Conservation (phyloP, 2,113 vertebrate species). For the Microtus oregoni region DNA sequence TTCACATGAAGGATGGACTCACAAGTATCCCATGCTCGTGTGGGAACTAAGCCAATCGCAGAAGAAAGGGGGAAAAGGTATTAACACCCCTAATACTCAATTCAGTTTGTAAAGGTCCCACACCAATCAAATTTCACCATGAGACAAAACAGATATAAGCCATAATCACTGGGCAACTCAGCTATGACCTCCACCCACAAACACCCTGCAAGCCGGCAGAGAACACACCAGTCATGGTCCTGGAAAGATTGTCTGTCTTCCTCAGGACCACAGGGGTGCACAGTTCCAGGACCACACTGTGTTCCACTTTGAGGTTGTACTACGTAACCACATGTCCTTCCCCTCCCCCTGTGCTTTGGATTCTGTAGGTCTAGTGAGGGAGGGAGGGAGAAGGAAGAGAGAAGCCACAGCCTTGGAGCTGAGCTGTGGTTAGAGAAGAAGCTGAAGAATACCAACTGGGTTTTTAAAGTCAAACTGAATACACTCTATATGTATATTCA, state of each 20-base stretch:
- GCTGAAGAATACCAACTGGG: background rate
- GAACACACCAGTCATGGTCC: background rate
- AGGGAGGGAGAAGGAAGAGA: background rate
- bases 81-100: background rate
- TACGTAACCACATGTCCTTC: fast-evolving
- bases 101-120: background rate
- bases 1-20: background rate
- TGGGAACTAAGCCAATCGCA: background rate
- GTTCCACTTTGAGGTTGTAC: background rate
- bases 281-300: background rate
- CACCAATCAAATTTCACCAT: background rate
- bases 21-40: background rate
- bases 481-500: background rate
- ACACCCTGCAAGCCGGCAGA: background rate
- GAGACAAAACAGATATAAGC: background rate
- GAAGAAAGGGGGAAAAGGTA: background rate
- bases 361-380: background rate
- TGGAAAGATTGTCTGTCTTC: background rate
- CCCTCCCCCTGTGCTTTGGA: background rate
- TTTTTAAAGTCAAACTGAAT: background rate
- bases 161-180: background rate
- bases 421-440: background rate
- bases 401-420: constrained; percentile 4
- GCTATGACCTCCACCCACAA: background rate
- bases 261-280: background rate